Base-by-base conservation (phyloP, 2,113 vertebrate species). In the Gavia stellata region DNA sequence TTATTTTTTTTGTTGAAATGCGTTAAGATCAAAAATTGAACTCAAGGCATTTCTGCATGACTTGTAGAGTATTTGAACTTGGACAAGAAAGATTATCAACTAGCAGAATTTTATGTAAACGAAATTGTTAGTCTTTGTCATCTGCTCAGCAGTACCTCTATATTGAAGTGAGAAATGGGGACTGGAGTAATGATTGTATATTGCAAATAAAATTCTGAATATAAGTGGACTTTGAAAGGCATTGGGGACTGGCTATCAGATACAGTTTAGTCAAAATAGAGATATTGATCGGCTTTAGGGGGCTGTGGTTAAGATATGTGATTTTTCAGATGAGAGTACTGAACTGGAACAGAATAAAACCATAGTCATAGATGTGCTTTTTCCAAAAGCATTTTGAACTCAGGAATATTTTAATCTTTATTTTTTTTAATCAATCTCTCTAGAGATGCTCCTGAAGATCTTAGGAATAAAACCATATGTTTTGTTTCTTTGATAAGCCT, bases 171-270 rank as follows among this genome's bases (percentile, higher is more conserved):
- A 42, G 62, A 66, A 45, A 56, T 67, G 50, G 80, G 58, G 75
- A 92, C 94, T n/a, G 2, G 17, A 96, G 73, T 79, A 72, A 94
- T 88, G 42, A 55, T n/a, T 73, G 38, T 44, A 68, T 68, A 53
- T 58, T 92, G 74, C 78, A 95, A 90, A 87, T 94, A 93, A 95
- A 95, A 75, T 73, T 74, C 55, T 80, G 21, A 77, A 80, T 96
- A 96, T 96, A 94, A 88, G 92, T 88, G 91, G 70, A 80, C 68
- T 95, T n/a, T 95, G 94, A 84, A 93, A 96, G 92, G 36, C 66
- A 81, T 86, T 97, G 59, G 47, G 42, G 53, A 50, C 36, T 65
- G 34, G 20, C 36, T 92, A 42, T 45, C 24, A 71, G 85, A 40
- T 49, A 47, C 56, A 75, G 38, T 84, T 88, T 68, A 58, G 49